Percentiles rank a stretch among this genome's conserved stretches.
These are phyloP conservation scores for Amblyjoppa fuscipennis DNA, from an alignment of 2,888 invertebrate species.

Conservation along the genomic window DNA sequence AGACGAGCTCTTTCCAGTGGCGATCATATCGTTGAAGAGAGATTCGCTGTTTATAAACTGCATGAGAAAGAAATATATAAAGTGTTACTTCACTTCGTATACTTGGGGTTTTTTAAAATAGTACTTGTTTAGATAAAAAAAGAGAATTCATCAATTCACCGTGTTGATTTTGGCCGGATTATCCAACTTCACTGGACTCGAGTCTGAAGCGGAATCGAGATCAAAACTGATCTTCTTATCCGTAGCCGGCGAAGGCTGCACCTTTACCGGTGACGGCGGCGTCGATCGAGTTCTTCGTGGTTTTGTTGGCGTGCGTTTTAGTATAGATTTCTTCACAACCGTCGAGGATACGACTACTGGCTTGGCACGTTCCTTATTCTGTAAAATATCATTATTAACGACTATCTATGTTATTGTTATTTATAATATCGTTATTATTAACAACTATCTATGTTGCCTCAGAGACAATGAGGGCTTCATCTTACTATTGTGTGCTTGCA, in stretches of 20 bases:
- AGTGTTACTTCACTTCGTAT: background rate
- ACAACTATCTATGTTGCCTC: background rate
- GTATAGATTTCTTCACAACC: slow-evolving; percentile 57
- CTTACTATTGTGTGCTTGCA: background rate
- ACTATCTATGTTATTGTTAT: no score
- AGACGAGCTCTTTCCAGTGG: slow-evolving; percentile 27
- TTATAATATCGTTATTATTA: background rate
- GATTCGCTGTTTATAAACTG: slow-evolving; percentile 37
- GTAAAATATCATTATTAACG: background rate
- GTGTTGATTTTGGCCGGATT: background rate
- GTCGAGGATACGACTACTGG: background rate
- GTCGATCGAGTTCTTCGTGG: slow-evolving; percentile 51
- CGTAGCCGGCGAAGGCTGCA: background rate
- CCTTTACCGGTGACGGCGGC: slow-evolving; percentile 39
- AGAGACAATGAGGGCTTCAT: background rate
- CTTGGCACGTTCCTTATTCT: slow-evolving; percentile 38
- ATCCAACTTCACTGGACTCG: slow-evolving; percentile 51
- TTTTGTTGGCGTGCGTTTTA: slow-evolving; percentile 40
- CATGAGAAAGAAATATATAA: background rate
- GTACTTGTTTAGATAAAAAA: background rate
- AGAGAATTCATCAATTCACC: slow-evolving; percentile 25
- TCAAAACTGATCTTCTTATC: slow-evolving; percentile 54
- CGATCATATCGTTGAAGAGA: slow-evolving; percentile 40
- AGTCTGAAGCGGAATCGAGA: slow-evolving; percentile 44
- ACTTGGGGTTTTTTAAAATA: background rate